Evolutionary conservation across 1,140 invertebrate species (phyloP).

Genomic region (Nasonia giraulti): DNA sequence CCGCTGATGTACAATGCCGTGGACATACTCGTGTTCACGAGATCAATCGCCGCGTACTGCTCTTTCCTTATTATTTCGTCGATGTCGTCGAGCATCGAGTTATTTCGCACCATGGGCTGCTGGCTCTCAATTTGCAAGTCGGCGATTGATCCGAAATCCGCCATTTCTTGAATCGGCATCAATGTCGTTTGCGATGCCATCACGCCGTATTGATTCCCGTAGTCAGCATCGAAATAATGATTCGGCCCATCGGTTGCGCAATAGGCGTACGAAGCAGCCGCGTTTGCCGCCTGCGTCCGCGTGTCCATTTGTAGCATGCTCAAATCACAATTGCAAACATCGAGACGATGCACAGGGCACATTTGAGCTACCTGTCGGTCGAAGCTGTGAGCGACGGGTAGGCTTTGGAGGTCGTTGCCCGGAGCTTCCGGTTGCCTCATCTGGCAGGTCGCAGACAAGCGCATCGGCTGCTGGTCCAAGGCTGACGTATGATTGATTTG

Average conservation of each 20-base stretch:
- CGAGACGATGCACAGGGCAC: background rate
- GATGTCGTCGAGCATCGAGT: slow-evolving; percentile 38
- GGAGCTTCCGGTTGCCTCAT: background rate
- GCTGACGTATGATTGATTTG: background rate
- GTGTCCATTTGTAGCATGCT: background rate
- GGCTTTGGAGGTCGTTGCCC: background rate
- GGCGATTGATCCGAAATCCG: background rate
- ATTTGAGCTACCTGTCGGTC: background rate
- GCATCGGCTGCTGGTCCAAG: background rate
- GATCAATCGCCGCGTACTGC: background rate
- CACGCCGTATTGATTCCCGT: background rate
- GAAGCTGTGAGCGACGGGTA: background rate
- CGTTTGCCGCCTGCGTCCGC: background rate
- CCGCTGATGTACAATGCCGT: slow-evolving; percentile 1
- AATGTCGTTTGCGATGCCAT: background rate
- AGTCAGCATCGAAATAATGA: background rate
- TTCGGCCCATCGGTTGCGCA: background rate
- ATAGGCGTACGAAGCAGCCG: background rate
- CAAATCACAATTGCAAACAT: background rate
- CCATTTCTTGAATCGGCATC: background rate
- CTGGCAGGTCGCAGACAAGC: background rate
- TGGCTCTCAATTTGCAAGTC: background rate
- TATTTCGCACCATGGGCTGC: background rate
- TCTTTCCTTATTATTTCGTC: slow-evolving; percentile 38
- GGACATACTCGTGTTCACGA: background rate